Base-by-base conservation (phyloP, 2,797 vertebrate species). In the Rousettus madagascariensis region DNA sequence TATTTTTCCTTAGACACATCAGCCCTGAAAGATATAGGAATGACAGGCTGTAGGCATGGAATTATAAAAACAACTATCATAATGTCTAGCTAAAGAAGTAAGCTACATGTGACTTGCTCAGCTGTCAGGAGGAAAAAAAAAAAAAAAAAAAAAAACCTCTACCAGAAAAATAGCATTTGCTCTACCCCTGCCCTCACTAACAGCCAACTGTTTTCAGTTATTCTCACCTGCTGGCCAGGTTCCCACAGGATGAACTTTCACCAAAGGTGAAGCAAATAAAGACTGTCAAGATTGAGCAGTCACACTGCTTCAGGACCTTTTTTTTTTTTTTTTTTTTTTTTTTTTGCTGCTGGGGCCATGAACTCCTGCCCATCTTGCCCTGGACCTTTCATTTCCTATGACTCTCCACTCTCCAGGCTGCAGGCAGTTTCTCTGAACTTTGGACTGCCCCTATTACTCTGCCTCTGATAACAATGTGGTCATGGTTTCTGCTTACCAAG, bases 211-310 rank as follows among this genome's bases (percentile, higher is more conserved):
- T 96, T 95, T 91, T 61, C 51, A 71, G 95, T 95, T 90, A 90
- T 57, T 94, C 90, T 96, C 95, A 97, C 95, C 96, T 96, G 95
- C 97, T 71, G 82, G 33, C 82, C 95, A 83, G 65, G 77, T 95
- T 92, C 94, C 94, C 93, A 83, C 82, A 94, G 87, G 91, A 89
- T 83, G 91, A 95, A 94, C 90, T 96, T 88, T 97, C 88, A 83
- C 90, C 77, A 53, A 82, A 90, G 55, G 82, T 89, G 96, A 96
- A 92, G 72, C 82, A 79, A 95, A 83, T 84, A 95, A 95, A 96
- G 71, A 78, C 85, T 66, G 36, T 9, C 80, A 69, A 84, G 57
- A 68, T 9, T 9, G 49, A 78, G 46, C 41, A 68, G 72, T 59
- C 86, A 93, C 90, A 82, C 79, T 95, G 69, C 57, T 78, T 79